phyloP scores from a whole-genome alignment of 2,113 vertebrate species.

The Elephantulus edwardii region DNA sequence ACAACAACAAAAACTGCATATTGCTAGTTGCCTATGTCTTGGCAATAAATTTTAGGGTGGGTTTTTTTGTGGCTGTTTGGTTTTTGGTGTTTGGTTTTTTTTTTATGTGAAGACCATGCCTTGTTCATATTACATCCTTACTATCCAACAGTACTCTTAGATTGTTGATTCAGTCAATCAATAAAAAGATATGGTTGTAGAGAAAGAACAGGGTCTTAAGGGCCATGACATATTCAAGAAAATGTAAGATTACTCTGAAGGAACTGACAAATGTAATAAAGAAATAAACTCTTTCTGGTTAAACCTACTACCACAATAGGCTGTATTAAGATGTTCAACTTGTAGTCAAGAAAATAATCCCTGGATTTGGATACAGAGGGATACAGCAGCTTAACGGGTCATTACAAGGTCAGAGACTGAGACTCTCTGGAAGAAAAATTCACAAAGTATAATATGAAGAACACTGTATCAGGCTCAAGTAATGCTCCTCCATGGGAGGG shows the following conservation, averaged over 20 bases:
- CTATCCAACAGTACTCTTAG: neutral
- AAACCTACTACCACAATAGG: neutral
- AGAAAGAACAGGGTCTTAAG: neutral
- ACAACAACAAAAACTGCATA: too few species aligned
- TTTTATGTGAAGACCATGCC: neutral
- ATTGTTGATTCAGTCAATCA: neutral
- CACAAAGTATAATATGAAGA: neutral
- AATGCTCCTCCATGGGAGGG: too few species aligned
- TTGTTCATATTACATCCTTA: neutral
- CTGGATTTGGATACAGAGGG: neutral
- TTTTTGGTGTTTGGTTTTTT: too few species aligned
- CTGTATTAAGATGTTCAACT: neutral
- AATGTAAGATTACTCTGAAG: neutral
- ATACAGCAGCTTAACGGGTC: neutral
- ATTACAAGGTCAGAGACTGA: neutral
- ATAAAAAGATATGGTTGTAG: neutral
- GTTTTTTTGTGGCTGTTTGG: too few species aligned
- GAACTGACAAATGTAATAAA: neutral
- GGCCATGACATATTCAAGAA: neutral
- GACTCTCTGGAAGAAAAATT: neutral
- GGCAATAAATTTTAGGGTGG: neutral
- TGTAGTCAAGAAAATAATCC: neutral
- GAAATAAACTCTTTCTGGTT: neutral
- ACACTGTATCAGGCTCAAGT: neutral
- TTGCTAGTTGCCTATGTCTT: neutral